Base-by-base conservation (phyloP, 2,113 vertebrate genomes). In the Falco punctatus region DNA sequence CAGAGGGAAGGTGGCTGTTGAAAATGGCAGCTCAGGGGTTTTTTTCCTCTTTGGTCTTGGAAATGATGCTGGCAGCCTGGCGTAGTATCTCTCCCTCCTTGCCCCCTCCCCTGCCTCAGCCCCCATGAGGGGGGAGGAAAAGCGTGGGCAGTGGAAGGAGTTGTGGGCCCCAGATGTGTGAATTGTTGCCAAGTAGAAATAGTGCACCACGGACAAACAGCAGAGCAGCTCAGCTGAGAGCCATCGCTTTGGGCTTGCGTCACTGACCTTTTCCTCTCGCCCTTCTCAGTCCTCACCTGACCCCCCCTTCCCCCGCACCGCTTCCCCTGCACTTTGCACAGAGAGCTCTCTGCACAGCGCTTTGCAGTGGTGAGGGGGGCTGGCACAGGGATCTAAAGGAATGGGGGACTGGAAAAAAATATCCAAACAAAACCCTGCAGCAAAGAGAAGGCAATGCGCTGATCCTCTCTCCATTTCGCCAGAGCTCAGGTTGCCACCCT, bases 151-250 rank as follows among this genome's bases (percentile, higher is more conserved):
- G 93, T 97, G 85, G 95, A 96, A 96, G 95, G 92, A 91, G 70
- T 11, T 98, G 97, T 97, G 96, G 95, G 94, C 94, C 87, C 71
- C 96, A 96, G 95, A 96, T 92, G 96, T 97, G 96, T 81, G 96
- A 97, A 92, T 38, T 35, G 73, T 15, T 66, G 94, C 66, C 1
- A 35, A 77, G 58, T 11, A 91, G 75, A 92, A 94, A 88, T 13
- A 91, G 86, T 8, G 0, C 44, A 38, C 27, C 58, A 15, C 67
- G 86, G 95, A 83, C 94, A 91, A 81, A 75, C 30, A 82, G 59
- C 88, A n/a, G 59, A 78, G 86, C 78, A 17, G 88, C 61, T 83
- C 77, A 86, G 66, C 51, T 7, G 66, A 90, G 75, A 95, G 85
- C 89, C 94, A 88, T 70, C 18, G 38, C 70, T 78, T 24, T 5